Percentiles rank a stretch among this genome's conserved stretches.
Evolutionary conservation across 2,113 vertebrate species (phyloP).

Genomic region (Passer domesticus): DNA sequence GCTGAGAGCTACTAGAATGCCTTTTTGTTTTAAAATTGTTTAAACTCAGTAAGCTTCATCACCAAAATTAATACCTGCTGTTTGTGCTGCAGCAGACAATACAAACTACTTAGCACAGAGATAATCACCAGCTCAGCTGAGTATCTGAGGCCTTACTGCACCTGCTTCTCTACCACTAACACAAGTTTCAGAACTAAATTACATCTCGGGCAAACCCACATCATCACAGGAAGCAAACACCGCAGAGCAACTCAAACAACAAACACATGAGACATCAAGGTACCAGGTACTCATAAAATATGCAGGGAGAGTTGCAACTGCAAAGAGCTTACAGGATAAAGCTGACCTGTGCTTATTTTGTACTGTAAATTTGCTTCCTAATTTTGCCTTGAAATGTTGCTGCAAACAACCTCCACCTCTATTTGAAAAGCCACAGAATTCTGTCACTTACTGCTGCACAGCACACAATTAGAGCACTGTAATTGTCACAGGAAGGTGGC

Average conservation of each 20-base stretch:
- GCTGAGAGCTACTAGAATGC: background rate
- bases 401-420: background rate
- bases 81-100: background rate
- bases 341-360: background rate
- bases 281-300: background rate
- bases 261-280: background rate
- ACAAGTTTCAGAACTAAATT: background rate
- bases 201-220: background rate
- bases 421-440: background rate
- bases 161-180: background rate
- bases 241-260: background rate
- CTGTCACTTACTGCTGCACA: background rate
- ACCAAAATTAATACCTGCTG: constrained; percentile 26
- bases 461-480: background rate
- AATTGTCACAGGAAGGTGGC: background rate
- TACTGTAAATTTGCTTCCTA: background rate
- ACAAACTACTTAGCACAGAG: background rate
- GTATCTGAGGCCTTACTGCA: background rate
- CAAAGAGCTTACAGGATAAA: background rate
- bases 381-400: background rate
- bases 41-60: constrained; percentile 1
- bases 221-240: background rate
- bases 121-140: constrained; percentile 19
- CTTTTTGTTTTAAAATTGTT: constrained; percentile 8
- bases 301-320: background rate